Conservation (phyloP, 2,888 invertebrate genomes). For the Tridacna gigas region DNA sequence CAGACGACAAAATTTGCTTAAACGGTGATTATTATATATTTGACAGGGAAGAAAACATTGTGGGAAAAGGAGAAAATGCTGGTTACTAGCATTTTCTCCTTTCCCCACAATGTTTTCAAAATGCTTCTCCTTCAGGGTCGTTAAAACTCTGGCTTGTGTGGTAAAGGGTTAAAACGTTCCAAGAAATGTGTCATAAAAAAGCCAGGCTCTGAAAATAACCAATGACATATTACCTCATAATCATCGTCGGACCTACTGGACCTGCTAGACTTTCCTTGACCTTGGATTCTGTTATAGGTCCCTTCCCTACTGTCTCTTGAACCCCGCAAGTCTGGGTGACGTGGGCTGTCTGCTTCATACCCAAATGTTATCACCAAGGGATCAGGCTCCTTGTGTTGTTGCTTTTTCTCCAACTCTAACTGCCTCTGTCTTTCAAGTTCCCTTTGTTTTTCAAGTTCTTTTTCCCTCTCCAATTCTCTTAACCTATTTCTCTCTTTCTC, state of each 20-base stretch:
- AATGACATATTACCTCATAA: constrained; percentile 40
- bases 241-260: constrained; percentile 60
- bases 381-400: constrained; percentile 8
- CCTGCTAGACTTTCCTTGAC: constrained; percentile 23
- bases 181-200: too few species aligned
- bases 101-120: too few species aligned
- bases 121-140: too few species aligned
- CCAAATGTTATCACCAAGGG: constrained; percentile 13
- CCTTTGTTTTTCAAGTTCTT: constrained; percentile 31
- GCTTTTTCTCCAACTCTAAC: constrained; percentile 30
- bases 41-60: too few species aligned
- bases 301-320: constrained; percentile 7
- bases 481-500: constrained; percentile 13
- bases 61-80: too few species aligned
- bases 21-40: too few species aligned
- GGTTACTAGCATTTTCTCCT: too few species aligned
- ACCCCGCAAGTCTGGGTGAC: constrained; percentile 7
- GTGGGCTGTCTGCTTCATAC: not conserved
- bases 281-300: constrained; percentile 1
- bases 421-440: constrained; percentile 43
- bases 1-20: too few species aligned
- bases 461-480: constrained; percentile 21
- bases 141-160: too few species aligned
- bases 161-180: too few species aligned
- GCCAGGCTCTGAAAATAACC: too few species aligned